Evolutionary conservation across 2,113 vertebrate species (phyloP).

Genomic region (Chaenocephalus aceratus): DNA sequence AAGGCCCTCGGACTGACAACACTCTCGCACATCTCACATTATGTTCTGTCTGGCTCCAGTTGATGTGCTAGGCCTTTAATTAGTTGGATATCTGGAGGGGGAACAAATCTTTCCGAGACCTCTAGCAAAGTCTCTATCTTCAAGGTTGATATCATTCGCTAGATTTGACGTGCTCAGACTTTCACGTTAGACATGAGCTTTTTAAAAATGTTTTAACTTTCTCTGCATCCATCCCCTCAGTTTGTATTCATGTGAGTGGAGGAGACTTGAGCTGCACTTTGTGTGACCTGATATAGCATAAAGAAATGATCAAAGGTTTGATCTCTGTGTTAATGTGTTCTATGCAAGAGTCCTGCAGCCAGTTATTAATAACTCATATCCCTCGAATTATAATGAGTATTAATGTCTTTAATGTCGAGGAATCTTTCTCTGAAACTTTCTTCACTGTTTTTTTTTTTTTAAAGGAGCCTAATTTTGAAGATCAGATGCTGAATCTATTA

Average conservation of each 20-base stretch:
- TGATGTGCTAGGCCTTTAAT: slow-evolving; percentile 46
- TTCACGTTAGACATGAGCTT: not conserved
- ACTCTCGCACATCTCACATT: slow-evolving; percentile 34
- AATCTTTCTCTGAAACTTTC: slow-evolving; percentile 13
- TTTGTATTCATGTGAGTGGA: not conserved
- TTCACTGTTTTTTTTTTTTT: not conserved
- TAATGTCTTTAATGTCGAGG: slow-evolving; percentile 10
- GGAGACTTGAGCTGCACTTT: slow-evolving; percentile 8
- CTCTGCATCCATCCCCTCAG: not conserved
- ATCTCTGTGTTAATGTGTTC: not conserved
- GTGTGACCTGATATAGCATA: slow-evolving; percentile 15
- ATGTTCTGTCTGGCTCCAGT: slow-evolving; percentile 45
- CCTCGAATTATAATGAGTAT: slow-evolving; percentile 3
- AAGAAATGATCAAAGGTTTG: slow-evolving; percentile 7
- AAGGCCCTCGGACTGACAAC: slow-evolving; percentile 55
- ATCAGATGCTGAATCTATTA: slow-evolving; percentile 22
- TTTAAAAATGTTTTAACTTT: not conserved
- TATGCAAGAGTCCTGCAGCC: slow-evolving; percentile 10
- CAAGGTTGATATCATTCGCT: slow-evolving; percentile 21
- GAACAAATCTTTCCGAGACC: slow-evolving; percentile 29
- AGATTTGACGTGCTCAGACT: not conserved
- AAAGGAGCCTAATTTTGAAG: slow-evolving; percentile 11
- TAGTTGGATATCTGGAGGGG: slow-evolving; percentile 40
- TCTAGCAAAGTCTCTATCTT: slow-evolving; percentile 22
- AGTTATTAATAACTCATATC: slow-evolving; percentile 15